phyloP scores from a whole-genome alignment of 2,113 vertebrate species.

The Bos taurus region DNA sequence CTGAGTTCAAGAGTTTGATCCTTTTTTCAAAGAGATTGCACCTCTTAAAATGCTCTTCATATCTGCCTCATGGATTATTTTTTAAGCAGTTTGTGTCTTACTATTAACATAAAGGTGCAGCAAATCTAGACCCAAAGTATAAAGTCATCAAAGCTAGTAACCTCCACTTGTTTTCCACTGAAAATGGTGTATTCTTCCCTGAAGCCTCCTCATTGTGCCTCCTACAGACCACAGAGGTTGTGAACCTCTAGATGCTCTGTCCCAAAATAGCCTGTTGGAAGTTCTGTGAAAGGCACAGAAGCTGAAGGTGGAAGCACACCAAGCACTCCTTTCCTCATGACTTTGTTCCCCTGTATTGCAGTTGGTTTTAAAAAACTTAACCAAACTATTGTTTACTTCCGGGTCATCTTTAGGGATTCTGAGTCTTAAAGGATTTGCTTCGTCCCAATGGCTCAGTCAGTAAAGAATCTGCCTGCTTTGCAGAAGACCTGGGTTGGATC shows the following conservation, averaged over 20 bases:
- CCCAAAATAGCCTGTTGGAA: slow-evolving; percentile 80
- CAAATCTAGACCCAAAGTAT: slow-evolving; percentile 92
- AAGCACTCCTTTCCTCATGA: accelerated
- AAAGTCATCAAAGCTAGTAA: slow-evolving; percentile 87
- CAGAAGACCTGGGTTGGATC: not conserved
- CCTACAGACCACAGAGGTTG: slow-evolving; percentile 89
- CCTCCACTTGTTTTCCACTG: slow-evolving; percentile 94
- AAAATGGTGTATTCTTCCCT: slow-evolving; percentile 96
- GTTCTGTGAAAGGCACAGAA: not conserved
- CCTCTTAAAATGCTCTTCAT: not conserved
- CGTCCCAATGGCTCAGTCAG: not conserved
- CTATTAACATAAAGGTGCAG: slow-evolving; percentile 83
- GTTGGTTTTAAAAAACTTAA: not conserved
- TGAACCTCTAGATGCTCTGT: slow-evolving; percentile 86
- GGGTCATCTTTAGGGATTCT: not conserved
- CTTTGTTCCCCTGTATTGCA: not conserved
- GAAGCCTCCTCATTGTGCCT: slow-evolving; percentile 94
- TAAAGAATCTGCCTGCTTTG: not conserved
- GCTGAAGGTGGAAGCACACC: accelerated
- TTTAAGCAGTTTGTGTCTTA: slow-evolving; percentile 96
- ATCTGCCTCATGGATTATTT: slow-evolving; percentile 77
- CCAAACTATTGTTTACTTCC: not conserved
- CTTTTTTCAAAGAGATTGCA: not conserved
- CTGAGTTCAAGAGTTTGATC: not conserved
- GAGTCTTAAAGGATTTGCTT: not conserved